These are phyloP conservation scores for Gastrophysa polygoni DNA, from an alignment of 2,888 invertebrate species.

Conservation along the genomic window DNA sequence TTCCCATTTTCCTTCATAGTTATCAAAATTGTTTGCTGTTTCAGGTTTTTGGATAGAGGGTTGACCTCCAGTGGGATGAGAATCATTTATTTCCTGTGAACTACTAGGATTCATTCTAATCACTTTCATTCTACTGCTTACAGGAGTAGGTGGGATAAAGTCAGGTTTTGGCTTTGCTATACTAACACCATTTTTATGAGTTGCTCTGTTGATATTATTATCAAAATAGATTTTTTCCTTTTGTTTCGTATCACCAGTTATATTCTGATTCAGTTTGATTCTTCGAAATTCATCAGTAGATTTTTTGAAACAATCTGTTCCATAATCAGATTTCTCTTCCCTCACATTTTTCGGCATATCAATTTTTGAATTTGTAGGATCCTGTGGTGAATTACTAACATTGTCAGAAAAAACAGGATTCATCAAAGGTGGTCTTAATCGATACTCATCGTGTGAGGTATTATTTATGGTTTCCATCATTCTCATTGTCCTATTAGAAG, in stretches of 20 bases:
- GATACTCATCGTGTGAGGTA: background rate
- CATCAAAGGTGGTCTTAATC: background rate
- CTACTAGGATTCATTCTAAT: too few species aligned
- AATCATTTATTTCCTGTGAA: background rate
- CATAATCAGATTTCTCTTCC: background rate
- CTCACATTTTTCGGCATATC: background rate
- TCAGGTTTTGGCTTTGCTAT: too few species aligned
- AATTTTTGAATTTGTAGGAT: background rate
- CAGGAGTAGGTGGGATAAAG: too few species aligned
- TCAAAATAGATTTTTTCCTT: background rate
- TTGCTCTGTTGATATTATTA: too few species aligned
- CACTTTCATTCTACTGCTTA: too few species aligned
- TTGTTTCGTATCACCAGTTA: background rate
- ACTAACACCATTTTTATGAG: too few species aligned
- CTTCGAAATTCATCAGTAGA: background rate
- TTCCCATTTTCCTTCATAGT: conserved; percentile 22
- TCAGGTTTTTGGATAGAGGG: too few species aligned
- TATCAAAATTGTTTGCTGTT: conserved; percentile 1
- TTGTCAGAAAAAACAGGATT: conserved; percentile 7
- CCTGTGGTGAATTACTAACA: conserved; percentile 1
- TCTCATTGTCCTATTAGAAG: conserved; percentile 14
- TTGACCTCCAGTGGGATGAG: background rate
- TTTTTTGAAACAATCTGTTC: background rate
- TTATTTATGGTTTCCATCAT: background rate
- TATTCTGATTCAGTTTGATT: background rate